Evolutionary conservation across 2,113 vertebrate species (phyloP).

Genomic region (Motacilla tschutschensis): DNA sequence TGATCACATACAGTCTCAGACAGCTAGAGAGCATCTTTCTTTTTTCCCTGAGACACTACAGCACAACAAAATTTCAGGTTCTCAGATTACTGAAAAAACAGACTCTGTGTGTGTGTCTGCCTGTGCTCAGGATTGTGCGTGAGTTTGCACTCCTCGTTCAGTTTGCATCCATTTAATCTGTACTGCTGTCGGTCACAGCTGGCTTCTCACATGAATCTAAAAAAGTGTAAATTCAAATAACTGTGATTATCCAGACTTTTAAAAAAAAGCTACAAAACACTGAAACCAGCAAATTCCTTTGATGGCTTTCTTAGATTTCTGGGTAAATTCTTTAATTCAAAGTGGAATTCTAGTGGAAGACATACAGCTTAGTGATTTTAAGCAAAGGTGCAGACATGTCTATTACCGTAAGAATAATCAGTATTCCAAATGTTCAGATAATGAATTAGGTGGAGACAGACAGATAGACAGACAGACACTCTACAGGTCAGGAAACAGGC

Average conservation of each 20-base stretch:
- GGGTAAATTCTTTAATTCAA: not conserved
- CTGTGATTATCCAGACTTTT: not conserved
- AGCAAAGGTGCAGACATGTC: not conserved
- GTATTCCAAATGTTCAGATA: not conserved
- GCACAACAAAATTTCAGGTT: slow-evolving; percentile 13
- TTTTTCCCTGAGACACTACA: not conserved
- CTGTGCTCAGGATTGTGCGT: not conserved
- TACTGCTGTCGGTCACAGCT: not conserved
- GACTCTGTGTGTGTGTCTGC: not conserved
- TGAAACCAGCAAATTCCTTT: not conserved
- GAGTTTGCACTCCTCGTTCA: not conserved
- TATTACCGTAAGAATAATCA: not conserved
- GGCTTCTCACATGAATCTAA: not conserved
- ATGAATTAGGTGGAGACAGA: not conserved
- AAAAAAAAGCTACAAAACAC: not conserved
- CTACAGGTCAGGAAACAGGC: not conserved
- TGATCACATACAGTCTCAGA: not conserved
- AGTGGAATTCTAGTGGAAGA: not conserved
- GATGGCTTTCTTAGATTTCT: not conserved
- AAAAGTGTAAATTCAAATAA: not conserved
- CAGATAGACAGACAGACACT: not conserved
- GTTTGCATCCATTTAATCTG: not conserved
- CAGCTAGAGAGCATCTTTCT: slow-evolving; percentile 1
- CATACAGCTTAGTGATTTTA: not conserved
- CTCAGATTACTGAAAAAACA: slow-evolving; percentile 34